Percentiles rank a stretch among this genome's conserved stretches.
Evolutionary conservation across 2,113 vertebrate species (phyloP).

Genomic region (Albula glossodonta): DNA sequence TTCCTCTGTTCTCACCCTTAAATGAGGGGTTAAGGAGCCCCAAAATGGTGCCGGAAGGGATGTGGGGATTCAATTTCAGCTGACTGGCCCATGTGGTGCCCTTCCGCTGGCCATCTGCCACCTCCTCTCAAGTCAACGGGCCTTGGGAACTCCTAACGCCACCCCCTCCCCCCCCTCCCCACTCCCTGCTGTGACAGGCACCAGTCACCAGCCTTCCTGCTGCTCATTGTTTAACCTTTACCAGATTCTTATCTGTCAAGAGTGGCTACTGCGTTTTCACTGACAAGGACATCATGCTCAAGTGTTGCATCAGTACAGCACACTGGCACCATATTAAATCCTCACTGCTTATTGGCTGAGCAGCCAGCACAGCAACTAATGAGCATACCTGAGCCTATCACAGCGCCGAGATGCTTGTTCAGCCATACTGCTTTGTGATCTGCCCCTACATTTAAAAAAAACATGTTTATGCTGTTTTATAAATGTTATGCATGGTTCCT

Average conservation of each 20-base stretch:
- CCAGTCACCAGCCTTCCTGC: neutral
- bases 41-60: neutral
- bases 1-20: neutral
- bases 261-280: neutral
- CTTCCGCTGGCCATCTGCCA: neutral
- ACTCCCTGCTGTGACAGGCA: neutral
- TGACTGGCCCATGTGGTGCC: conserved; percentile 1
- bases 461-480: neutral
- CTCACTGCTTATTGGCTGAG: neutral
- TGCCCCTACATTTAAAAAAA: neutral
- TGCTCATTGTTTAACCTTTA: neutral
- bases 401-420: neutral
- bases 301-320: neutral
- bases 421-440: neutral
- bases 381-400: too few relatives aligned
- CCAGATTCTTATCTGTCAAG: neutral
- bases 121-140: neutral
- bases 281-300: neutral
- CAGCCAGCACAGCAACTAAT: neutral
- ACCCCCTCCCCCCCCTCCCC: neutral
- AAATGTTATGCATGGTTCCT: neutral
- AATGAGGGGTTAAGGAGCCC: too few relatives aligned
- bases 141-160: neutral
- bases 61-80: neutral
- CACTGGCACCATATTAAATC: neutral